Evolutionary conservation across 2,113 vertebrate species (phyloP).

Genomic region (Actinemys pallida): DNA sequence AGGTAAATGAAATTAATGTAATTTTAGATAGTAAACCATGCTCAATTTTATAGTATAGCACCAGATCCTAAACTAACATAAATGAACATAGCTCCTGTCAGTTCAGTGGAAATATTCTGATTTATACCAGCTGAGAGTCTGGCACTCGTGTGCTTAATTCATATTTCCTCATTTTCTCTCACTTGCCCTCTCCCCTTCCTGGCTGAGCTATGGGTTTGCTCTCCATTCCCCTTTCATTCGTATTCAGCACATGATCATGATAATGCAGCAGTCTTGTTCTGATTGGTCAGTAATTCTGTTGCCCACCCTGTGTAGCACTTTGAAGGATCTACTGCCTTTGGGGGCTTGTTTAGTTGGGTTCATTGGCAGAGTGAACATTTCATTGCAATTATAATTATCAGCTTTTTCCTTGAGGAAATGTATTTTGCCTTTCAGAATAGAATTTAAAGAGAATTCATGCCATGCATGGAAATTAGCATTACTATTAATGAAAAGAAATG

Average conservation of each 20-base stretch:
- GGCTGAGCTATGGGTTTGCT: not conserved
- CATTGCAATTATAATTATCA: not conserved
- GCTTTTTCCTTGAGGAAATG: not conserved
- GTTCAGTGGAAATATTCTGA: too few relatives aligned
- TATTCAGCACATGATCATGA: not conserved
- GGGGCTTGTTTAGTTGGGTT: not conserved
- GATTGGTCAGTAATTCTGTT: not conserved
- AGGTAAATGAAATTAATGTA: not conserved
- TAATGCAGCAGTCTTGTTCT: not conserved
- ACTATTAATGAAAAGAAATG: not conserved
- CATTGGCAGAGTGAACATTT: not conserved
- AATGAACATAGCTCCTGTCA: not conserved
- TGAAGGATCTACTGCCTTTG: not conserved
- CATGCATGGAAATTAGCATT: accelerated
- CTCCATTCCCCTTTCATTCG: not conserved
- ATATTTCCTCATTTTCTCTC: not conserved
- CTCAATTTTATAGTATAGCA: not conserved
- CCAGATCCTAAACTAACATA: not conserved
- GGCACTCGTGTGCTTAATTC: not conserved
- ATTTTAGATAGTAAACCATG: not conserved
- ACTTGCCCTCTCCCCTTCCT: not conserved
- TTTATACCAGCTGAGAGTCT: not conserved
- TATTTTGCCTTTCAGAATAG: not conserved
- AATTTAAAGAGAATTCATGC: not conserved
- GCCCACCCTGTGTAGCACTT: not conserved